Evolutionary conservation across 1,140 invertebrate genomes (phyloP), one percentile per base, ranked within the genome.

Genomic region (Drosophila cardini): DNA sequence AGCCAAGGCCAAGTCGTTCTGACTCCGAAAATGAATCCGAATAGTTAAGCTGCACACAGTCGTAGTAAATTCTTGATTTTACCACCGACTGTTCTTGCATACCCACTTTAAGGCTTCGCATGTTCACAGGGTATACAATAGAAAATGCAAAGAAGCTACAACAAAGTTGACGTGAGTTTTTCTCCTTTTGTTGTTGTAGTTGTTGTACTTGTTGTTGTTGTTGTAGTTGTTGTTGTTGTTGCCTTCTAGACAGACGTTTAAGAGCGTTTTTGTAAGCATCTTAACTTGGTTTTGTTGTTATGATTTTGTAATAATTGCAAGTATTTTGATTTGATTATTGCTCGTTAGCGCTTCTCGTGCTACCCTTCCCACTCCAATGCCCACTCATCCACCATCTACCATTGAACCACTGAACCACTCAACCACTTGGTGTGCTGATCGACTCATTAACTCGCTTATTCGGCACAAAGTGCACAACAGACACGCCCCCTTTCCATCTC

Each of bases 261-360:
- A 68, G 67, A 73, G 53, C 71, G 30, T 21, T 68, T 61, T 53
- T 56, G 21, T 3, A 55, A 56, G 52, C 61, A 48, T 52, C 52
- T 67, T 68, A 70, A 63, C 46, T 34, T 58, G 38, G 34, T 55
- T 40, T 52, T 72, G 62, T 36, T 76, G 62, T 48, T 57, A 67
- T 58, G 48, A 62, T 65, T 68, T 80, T 76, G 78, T 81, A 76
- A 78, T 83, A 80, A 84, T 82, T 73, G 76, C 82, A 83, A 90
- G 82, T 90, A 80, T 87, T 80, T 84, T 89, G 84, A 89, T 89
- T 89, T 89, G 84, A 89, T 89, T 89, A 89, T 89, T 89, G 84
- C 84, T 89, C 84, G 84, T 89, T 89, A 89, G 84, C 85, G 65
- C 45, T 11, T 40, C 55, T 40, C 26, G 16, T 26, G 2, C 26